Percentiles rank a stretch among this genome's conserved stretches.
Conservation (phyloP, 2,888 invertebrate genomes). For the Ectropis crepuscularia region DNA sequence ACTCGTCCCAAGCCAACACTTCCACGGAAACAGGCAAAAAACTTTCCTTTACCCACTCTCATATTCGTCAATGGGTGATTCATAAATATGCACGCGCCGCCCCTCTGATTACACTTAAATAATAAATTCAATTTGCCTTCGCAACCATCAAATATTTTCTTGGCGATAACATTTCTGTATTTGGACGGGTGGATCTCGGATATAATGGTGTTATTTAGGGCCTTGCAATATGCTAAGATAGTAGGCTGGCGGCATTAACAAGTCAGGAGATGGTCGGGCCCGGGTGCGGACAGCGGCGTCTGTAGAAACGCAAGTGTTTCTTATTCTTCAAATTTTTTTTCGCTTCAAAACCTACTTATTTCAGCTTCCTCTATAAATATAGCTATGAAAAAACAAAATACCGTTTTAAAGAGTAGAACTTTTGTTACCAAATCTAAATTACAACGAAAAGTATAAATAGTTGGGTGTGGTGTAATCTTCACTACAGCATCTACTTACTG, state of each 20-base stretch:
- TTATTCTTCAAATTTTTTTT: too few species aligned
- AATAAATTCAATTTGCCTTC: constrained; percentile 80
- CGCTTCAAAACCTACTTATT: too few species aligned
- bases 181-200: constrained; percentile 70
- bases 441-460: too few species aligned
- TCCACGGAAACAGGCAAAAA: constrained; percentile 37
- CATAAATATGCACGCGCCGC: constrained; percentile 60
- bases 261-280: constrained; percentile 81
- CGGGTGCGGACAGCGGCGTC: constrained; percentile 46
- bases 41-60: constrained; percentile 51
- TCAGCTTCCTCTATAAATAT: too few species aligned
- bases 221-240: constrained; percentile 84
- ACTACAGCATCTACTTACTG: too few species aligned
- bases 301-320: constrained; percentile 49
- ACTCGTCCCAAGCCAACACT: constrained; percentile 43
- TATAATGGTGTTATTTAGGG: constrained; percentile 82
- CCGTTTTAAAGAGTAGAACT: too few species aligned
- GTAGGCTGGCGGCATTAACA: constrained; percentile 82
- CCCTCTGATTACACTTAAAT: constrained; percentile 75
- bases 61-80: constrained; percentile 65
- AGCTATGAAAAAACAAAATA: too few species aligned
- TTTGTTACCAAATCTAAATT: too few species aligned
- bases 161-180: constrained; percentile 74
- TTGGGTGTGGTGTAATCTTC: too few species aligned
- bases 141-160: constrained; percentile 78